Evolutionary conservation across 1,140 invertebrate genomes (phyloP), one percentile per base, ranked within the genome.

Genomic region (Ladona fulva): DNA sequence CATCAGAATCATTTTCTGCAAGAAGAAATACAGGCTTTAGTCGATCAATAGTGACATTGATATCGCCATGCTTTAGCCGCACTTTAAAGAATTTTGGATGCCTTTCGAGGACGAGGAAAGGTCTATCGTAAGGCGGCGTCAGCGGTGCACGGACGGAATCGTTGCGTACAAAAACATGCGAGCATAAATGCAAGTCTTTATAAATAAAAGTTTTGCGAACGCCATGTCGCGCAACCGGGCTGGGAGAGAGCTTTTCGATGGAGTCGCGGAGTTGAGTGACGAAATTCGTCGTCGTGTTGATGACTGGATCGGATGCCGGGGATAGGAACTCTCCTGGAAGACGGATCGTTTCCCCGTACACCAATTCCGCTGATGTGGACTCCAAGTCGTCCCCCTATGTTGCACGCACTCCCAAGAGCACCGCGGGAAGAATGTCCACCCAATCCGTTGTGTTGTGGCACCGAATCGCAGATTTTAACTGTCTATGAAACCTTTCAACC

Each of bases 111-210:
- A 37, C 29, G 8, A 37, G 8, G 8, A 37, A 37, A 8, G 29
- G 29, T 37, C 29, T 8, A 8, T 37, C 29, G 29, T 80, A 80
- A 8, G 77, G 79, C 73, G 82, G 81, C 79, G 84, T 80, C n/a
- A 85, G 80, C 6, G 84, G 80, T 24, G 24, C 74, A 19, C 82
- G 79, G 0, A 84, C 82, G 19, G 79, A 79, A 73, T 84, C 84
- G 75, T 81, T 79, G 3, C 85, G 81, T 10, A 85, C n/a, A n/a
- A n/a, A 8, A 8, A 85, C 84, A 75, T 82, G 82, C 29, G 80
- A 77, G 24, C 74, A 79, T 0, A 78, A 81, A n/a, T 76, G 12
- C 29, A 84, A 78, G 42, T 84, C 81, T 6, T 79, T 77, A 42
- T 78, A 77, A 0, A 82, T 76, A 78, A 83, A 82, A 19, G 79